Base-by-base conservation (phyloP, 1,140 invertebrate genomes). In the Cepaea nemoralis region DNA sequence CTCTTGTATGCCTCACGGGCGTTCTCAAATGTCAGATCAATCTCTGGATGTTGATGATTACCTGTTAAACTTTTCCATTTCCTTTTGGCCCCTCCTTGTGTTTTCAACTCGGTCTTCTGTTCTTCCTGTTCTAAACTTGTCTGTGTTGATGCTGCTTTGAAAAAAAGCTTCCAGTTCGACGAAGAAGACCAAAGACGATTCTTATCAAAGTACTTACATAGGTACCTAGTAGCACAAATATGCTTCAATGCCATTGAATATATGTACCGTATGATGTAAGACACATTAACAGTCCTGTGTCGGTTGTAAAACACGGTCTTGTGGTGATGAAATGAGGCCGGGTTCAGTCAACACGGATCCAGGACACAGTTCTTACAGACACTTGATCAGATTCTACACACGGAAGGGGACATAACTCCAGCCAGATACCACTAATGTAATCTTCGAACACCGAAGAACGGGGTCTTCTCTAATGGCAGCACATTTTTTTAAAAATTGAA, bases 1-100 rank as follows among this genome's bases (percentile, higher is more conserved):
- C 97, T 98, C 78, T 89, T 89, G 82, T 91, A 93, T 0, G 92
- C 92, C 82, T 93, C 92, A 83, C 92, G 86, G 3, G 92, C 91
- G 88, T 94, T 93, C 48, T 91, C 89, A 86, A 94, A 99, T 83
- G 94, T 94, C 77, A 98, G 93, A 92, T 99, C 98, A 31, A 88
- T 27, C 22, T 78, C 77, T 42, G 82, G 83, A 70, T 87, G 84
- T 12, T 77, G 37, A 31, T 77, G 80, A 39, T 40, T 39, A 10
- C 75, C 59, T 22, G 40, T 81, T 48, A n/a, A 35, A 73, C 69
- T 77, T 73, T 45, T 39, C 77, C 77, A 78, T 33, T 37, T n/a
- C 35, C 19, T 55, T 39, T 35, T 33, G 33, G 0, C 33, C 48
- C 31, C 59, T 10, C 5, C 2, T 40, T 70, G 35, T 39, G 69